Conservation (phyloP, 1,140 invertebrate genomes). For the Matsumurasca onukii region DNA sequence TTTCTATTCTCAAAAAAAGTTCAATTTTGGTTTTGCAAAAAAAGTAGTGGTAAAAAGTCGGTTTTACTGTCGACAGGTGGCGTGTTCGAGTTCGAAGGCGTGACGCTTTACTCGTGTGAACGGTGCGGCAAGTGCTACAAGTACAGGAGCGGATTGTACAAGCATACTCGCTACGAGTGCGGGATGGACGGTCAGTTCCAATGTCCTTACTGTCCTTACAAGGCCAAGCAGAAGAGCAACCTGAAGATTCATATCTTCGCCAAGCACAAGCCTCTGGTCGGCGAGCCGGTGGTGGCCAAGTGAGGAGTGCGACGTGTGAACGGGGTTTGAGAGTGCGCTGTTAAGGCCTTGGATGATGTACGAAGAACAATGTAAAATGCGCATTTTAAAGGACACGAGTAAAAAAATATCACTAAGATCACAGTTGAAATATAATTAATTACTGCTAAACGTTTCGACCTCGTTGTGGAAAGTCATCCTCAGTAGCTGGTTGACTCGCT, state of each 20-base stretch:
- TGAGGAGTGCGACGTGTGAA: background rate
- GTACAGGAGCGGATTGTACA: conserved; percentile 52
- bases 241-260: conserved; percentile 56
- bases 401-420: too few relatives aligned
- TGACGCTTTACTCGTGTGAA: conserved; percentile 48
- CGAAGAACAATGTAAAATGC: too few relatives aligned
- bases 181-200: conserved; percentile 78
- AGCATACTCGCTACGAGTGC: conserved; percentile 54
- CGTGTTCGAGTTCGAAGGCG: conserved; percentile 25
- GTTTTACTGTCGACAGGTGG: background rate
- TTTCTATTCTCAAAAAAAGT: too few relatives aligned
- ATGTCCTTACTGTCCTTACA: conserved; percentile 74
- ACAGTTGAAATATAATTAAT: too few relatives aligned
- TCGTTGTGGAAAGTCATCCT: too few relatives aligned
- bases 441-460: too few relatives aligned
- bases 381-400: too few relatives aligned
- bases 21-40: too few relatives aligned
- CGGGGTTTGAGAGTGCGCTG: too few relatives aligned
- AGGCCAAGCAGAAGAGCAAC: conserved; percentile 63
- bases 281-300: background rate
- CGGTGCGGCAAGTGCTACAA: conserved; percentile 65
- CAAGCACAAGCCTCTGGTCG: conserved; percentile 47
- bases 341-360: too few relatives aligned
- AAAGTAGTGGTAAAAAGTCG: too few relatives aligned
- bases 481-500: too few relatives aligned